Percentiles rank a stretch among this genome's conserved stretches.
Evolutionary conservation across 2,113 vertebrate species (phyloP).

Genomic region (Malurus cyaneus): DNA sequence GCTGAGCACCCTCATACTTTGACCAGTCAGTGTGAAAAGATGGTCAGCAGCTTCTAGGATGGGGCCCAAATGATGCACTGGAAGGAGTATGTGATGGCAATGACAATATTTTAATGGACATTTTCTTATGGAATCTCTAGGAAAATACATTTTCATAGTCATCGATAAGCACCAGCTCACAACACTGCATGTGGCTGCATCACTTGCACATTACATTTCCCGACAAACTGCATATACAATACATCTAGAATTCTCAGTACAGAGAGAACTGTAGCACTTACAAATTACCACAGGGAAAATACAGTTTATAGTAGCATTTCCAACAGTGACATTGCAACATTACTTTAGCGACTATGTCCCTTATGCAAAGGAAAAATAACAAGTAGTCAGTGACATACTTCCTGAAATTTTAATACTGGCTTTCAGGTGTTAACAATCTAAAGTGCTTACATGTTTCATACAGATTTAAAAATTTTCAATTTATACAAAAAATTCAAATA

Average conservation of each 20-base stretch:
- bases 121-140: conserved; percentile 5
- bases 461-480: background rate
- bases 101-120: background rate
- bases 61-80: background rate
- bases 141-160: conserved; percentile 22
- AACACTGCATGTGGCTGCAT: conserved; percentile 3
- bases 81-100: background rate
- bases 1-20: background rate
- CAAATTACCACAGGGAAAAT: conserved; percentile 8
- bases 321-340: conserved; percentile 24
- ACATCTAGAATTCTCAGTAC: conserved; percentile 37
- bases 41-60: background rate
- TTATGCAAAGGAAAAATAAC: conserved; percentile 44
- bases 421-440: conserved; percentile 60
- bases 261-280: conserved; percentile 22
- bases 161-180: conserved; percentile 30
- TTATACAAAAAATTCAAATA: conserved; percentile 16
- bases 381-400: conserved; percentile 48
- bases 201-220: conserved; percentile 6
- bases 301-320: conserved; percentile 36
- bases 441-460: conserved; percentile 64
- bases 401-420: conserved; percentile 63
- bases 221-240: conserved; percentile 25
- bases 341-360: conserved; percentile 33
- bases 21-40: background rate